Conservation (phyloP, 2,797 vertebrate genomes). For the Syncerus caffer region DNA sequence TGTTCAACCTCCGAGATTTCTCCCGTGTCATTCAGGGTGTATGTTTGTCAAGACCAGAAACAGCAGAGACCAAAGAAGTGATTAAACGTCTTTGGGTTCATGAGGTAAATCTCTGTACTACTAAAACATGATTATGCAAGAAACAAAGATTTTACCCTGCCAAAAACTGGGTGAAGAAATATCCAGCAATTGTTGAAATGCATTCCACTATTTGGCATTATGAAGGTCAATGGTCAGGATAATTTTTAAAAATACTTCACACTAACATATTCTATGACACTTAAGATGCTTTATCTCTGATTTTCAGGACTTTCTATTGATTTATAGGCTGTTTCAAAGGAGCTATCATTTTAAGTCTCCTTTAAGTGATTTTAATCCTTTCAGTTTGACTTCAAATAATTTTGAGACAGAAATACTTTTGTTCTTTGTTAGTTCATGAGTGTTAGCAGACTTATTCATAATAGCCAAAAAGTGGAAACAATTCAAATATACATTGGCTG, state of each 20-base stretch:
- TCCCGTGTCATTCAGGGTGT: slow-evolving; percentile 94
- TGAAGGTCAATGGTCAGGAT: neutral
- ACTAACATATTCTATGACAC: neutral
- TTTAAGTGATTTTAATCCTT: neutral
- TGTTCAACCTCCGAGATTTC: slow-evolving; percentile 94
- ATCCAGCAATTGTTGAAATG: neutral
- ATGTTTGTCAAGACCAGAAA: slow-evolving; percentile 91
- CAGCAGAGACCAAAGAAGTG: slow-evolving; percentile 82
- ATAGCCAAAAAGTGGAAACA: neutral
- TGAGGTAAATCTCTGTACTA: slow-evolving; percentile 84
- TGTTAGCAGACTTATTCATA: neutral
- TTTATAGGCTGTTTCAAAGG: neutral
- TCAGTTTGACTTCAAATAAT: neutral
- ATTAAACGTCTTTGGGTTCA: slow-evolving; percentile 95
- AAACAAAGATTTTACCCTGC: neutral
- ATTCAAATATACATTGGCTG: neutral
- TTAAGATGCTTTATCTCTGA: neutral
- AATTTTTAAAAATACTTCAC: neutral
- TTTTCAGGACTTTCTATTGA: slow-evolving; percentile 3
- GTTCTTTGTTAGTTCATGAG: neutral
- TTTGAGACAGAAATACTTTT: neutral
- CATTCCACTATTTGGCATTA: neutral
- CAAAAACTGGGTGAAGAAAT: neutral
- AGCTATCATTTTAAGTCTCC: neutral
- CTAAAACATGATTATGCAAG: neutral